These are phyloP conservation scores for Channa maculata DNA, from an alignment of 2,113 vertebrate species.

Conservation along the genomic window DNA sequence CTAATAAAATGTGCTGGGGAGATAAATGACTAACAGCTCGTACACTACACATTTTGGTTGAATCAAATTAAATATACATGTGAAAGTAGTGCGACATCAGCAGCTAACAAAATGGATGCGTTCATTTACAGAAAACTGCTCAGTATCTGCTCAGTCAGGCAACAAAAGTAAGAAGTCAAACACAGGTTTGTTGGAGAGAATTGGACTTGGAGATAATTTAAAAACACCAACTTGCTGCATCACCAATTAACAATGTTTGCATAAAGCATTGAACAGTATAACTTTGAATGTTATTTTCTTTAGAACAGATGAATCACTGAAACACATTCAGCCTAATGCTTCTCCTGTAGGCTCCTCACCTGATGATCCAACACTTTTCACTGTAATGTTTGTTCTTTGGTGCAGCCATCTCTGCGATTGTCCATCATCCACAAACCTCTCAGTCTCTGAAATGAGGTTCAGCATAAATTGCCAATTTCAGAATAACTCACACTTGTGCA, in stretches of 20 bases:
- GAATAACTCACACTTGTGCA: neutral
- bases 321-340: neutral
- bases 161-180: too few species aligned
- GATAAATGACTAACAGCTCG: neutral
- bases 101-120: too few species aligned
- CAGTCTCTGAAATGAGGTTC: neutral
- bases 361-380: neutral
- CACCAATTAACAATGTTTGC: too few species aligned
- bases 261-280: too few species aligned
- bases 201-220: too few species aligned
- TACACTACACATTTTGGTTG: neutral
- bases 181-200: too few species aligned
- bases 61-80: neutral
- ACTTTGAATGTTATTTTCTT: too few species aligned
- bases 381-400: neutral
- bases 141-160: too few species aligned
- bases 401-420: conserved; percentile 1
- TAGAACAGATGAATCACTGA: too few species aligned
- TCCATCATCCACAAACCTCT: conserved; percentile 2
- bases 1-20: neutral
- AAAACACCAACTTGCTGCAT: too few species aligned
- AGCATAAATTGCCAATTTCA: conserved; percentile 15
- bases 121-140: too few species aligned
- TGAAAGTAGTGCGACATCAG: too few species aligned
- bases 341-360: neutral